Evolutionary conservation across 2,888 invertebrate genomes (phyloP).

Genomic region (Leucophenga montana): DNA sequence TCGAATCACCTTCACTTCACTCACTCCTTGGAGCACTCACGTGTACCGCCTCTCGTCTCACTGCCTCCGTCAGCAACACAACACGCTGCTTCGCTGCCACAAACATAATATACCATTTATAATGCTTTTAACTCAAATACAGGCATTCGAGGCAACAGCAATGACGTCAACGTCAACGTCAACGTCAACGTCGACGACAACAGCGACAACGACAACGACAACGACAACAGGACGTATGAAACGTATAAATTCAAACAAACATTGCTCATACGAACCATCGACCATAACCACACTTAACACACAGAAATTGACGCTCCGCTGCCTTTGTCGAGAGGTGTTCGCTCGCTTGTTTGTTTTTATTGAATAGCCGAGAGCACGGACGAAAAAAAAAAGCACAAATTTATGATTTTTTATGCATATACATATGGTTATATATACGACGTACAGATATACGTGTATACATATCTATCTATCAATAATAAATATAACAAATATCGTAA

Average conservation of each 20-base stretch:
- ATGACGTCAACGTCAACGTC: no score
- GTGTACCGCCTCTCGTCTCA: not conserved
- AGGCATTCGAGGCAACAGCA: not conserved
- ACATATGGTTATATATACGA: not conserved
- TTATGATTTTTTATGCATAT: not conserved
- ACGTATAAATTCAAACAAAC: not conserved
- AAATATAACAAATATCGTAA: slow-evolving; percentile 7
- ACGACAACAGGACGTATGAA: not conserved
- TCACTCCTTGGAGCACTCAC: not conserved
- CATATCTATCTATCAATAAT: not conserved
- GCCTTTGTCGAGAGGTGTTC: not conserved
- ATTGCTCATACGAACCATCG: slow-evolving; percentile 6
- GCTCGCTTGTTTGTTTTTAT: not conserved
- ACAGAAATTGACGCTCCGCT: not conserved
- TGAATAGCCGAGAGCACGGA: not conserved
- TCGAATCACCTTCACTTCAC: not conserved
- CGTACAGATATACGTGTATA: not conserved
- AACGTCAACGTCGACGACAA: not conserved
- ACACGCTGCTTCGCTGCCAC: not conserved
- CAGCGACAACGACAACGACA: not conserved
- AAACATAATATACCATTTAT: slow-evolving; percentile 10
- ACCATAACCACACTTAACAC: slow-evolving; percentile 13
- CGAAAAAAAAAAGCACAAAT: not conserved
- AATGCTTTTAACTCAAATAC: not conserved
- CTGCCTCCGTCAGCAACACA: not conserved